Evolutionary conservation across 2,888 invertebrate genomes (phyloP), one percentile per base, ranked within the genome.

Genomic region (Tigriopus californicus): DNA sequence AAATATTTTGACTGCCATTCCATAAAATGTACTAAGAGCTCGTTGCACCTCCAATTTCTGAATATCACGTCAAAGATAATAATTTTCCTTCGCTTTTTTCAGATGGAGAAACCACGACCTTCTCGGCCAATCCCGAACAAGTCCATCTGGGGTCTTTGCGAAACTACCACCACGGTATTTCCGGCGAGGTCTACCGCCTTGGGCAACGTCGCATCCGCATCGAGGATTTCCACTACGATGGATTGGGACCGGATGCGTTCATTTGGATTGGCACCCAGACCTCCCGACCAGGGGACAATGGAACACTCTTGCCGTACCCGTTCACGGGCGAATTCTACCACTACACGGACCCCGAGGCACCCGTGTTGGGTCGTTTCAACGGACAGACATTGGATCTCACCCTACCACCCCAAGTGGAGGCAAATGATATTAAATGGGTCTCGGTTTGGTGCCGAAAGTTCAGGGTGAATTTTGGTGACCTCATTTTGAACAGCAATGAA

Each of bases 361-460:
- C 83, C 60, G 80, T 82, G 57, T 72, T 89, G 67, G 75, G 77
- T 65, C 78, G 80, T 59, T 83, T 84, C 75, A 79, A 79, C 69
- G 81, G 82, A 71, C 77, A 83, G 41, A 84, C 89, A 75, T 79
- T 90, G 67, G 79, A 90, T 66, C 78, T 91, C 68, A 77, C 82
- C 66, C 76, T 91, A 69, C 90, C 90, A 59, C 80, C 79, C 66
- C 86, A 85, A 62, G 84, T 84, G 73, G 79, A 85, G 71, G 79
- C 91, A 70, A 77, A 82, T 67, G 89, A 91, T 73, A 84, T 90
- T 73, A 81, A 82, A 73, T 91, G 88, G 87, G 77, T 91, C 65
- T 85, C 88, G 64, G 86, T 92, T 52, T 91, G 90, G 90, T 89
- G 89, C 73, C 75, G 85, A 65, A 77, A 89, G 70, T 89, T 90